phyloP scores from a whole-genome alignment of 92 coral and sea anemone species.

The Porites evermanni region DNA sequence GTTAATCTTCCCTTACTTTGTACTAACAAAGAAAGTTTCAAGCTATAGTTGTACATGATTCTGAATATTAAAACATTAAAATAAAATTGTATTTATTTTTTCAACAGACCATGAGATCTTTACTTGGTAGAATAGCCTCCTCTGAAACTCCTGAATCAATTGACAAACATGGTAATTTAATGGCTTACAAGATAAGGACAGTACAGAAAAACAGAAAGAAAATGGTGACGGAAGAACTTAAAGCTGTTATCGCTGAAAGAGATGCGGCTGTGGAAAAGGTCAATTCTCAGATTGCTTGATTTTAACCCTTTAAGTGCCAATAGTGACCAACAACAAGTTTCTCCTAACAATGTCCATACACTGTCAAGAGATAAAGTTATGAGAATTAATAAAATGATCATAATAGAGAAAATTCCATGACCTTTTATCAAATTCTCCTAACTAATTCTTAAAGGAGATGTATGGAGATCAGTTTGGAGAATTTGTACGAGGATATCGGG shows the following conservation, averaged over 20 bases:
- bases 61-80: background rate
- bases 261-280: constrained; percentile 89
- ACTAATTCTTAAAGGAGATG: too few species aligned
- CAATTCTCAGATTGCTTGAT: background rate
- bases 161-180: constrained; percentile 83
- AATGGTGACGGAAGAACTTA: constrained; percentile 90
- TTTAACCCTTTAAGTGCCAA: too few species aligned
- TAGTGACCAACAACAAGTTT: too few species aligned
- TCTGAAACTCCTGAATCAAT: constrained; percentile 85
- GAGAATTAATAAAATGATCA: too few species aligned
- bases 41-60: too few species aligned
- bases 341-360: too few species aligned
- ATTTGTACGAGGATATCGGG: too few species aligned
- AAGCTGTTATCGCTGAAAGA: constrained; percentile 89
- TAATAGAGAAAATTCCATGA: too few species aligned
- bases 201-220: constrained; percentile 79
- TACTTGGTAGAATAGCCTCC: constrained; percentile 72
- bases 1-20: background rate
- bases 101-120: constrained; percentile 77
- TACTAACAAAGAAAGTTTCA: background rate
- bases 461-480: too few species aligned
- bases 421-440: too few species aligned
- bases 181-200: constrained; percentile 82
- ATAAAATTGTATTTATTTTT: background rate
- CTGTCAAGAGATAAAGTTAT: too few species aligned